Base-by-base conservation (phyloP, 2,888 invertebrate genomes). In the Teleogryllus oceanicus region DNA sequence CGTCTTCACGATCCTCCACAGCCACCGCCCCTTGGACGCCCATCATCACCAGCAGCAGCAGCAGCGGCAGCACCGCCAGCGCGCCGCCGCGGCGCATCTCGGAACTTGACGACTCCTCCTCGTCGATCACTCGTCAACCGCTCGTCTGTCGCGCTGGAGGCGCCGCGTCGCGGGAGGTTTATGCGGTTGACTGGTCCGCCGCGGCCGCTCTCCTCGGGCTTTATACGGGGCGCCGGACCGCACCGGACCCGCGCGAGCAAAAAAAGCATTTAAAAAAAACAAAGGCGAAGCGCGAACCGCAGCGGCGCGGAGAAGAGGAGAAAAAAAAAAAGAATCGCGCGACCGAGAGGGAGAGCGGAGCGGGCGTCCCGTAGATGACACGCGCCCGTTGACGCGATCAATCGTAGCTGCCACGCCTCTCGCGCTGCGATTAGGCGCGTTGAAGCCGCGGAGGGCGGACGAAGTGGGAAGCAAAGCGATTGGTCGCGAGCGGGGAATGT, bases 1-100 rank as follows among this genome's bases (percentile, higher is more conserved):
- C 75, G 13, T 24, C 37, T 11, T 75, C 75, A 5, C 2, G 2
- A 20, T 21, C 49, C 49, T n/a, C 77, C 4, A 11, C 16, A 1
- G 77, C 13, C 37, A 12, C 50, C 18, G 18, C 37, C 24, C 49
- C n/a, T 37, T 21, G 78, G 2, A 80, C 76, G 77, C 81, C 81
- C 62, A 62, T n/a, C n/a, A n/a, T 13, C 62, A 62, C 4, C n/a
- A 62, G 21, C 62, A 62, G 16, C n/a, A 62, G n/a, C 13, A 62
- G n/a, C n/a, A 62, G 16, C 62, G n/a, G 16, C 13, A 62, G 16
- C n/a, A 62, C 13, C 62, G n/a, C 62, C 16, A 62, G n/a, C 13
- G n/a, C 62, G n/a, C 62, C 62, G n/a, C 62, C n/a, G n/a, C 16
- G n/a, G n/a, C 62, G 62, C 62, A 62, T 62, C 62, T 18, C n/a